These are phyloP conservation scores for Lota lota DNA, from an alignment of 2,113 vertebrate species.

Conservation along the genomic window DNA sequence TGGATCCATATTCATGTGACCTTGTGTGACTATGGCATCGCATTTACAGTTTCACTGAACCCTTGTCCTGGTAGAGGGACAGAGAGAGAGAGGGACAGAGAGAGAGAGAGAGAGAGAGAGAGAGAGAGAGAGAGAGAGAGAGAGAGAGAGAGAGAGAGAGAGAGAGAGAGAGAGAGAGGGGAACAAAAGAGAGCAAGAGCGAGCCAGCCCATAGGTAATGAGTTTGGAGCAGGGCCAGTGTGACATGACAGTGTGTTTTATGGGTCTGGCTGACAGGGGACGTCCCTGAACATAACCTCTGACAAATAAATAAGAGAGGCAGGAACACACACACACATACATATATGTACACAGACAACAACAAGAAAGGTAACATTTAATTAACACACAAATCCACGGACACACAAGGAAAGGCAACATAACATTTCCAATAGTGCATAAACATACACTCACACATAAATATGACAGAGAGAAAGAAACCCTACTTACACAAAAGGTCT, in stretches of 20 bases:
- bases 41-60: slow-evolving; percentile 68
- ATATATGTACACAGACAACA: background rate
- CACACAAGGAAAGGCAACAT: too few relatives aligned
- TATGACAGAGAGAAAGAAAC: background rate
- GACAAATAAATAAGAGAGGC: slow-evolving; percentile 75
- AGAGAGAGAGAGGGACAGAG: too few relatives aligned
- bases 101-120: background rate
- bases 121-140: too few relatives aligned
- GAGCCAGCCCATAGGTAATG: slow-evolving; percentile 91
- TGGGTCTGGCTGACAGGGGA: slow-evolving; percentile 64
- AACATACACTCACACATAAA: background rate
- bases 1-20: slow-evolving; percentile 91
- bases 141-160: too few relatives aligned
- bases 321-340: slow-evolving; percentile 35
- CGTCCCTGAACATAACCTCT: slow-evolving; percentile 72
- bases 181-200: background rate
- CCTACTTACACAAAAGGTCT: too few relatives aligned
- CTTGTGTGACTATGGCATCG: slow-evolving; percentile 76
- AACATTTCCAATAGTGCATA: too few relatives aligned
- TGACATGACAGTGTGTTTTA: slow-evolving; percentile 84
- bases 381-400: too few relatives aligned
- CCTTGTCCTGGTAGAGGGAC: background rate
- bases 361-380: background rate
- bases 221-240: slow-evolving; percentile 90
- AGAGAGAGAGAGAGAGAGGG: too few relatives aligned